Evolutionary conservation across 2,888 invertebrate genomes (phyloP), one percentile per base, ranked within the genome.

Genomic region (Branchinecta sandiegonensis): DNA sequence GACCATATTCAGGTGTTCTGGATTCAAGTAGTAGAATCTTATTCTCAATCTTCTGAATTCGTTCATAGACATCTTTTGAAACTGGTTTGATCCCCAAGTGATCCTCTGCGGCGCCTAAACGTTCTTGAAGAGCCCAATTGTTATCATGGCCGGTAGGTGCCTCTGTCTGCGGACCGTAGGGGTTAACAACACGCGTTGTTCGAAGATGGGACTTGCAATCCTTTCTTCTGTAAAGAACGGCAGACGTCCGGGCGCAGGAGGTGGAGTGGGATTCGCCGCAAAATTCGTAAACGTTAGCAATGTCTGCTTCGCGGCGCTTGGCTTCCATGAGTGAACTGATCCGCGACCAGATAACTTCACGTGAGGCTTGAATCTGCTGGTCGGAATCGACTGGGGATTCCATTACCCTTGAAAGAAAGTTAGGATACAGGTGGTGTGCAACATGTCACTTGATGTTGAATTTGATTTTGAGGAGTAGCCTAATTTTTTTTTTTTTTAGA

Each of bases 1-100:
- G 56, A 9, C 56, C 56, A 56, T 56, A 56, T 17, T 56, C 56
- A 1, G 56, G 56, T 1, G 56, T 56, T 56, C n/a, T 17, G 1
- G 56, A 56, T 9, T 56, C 56, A n/a, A 56, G 17, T 8, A 56
- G 56, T 1, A 56, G 17, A n/a, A 56, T n/a, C 10, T 56, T 56
- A 2, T 56, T 56, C 17, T 56, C 56, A 56, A 56, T 17, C n/a
- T 56, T 56, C 17, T 56, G 56, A 56, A 56, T n/a, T 56, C 56
- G n/a, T 56, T 56, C 14, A 56, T 56, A 56, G 56, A 56, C 17
- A 56, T 56, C 56, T 56, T 56, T 56, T 10, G 56, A n/a, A 56
- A 56, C 56, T 14, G 56, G 56, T 56, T 56, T 56, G 14, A 56
- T 10, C 8, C 17, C 17, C 56, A 56, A 56, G 56, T 56, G 56